These are phyloP conservation scores for Dipus sagitta DNA, from an alignment of 2,797 vertebrate species.

Conservation along the genomic window DNA sequence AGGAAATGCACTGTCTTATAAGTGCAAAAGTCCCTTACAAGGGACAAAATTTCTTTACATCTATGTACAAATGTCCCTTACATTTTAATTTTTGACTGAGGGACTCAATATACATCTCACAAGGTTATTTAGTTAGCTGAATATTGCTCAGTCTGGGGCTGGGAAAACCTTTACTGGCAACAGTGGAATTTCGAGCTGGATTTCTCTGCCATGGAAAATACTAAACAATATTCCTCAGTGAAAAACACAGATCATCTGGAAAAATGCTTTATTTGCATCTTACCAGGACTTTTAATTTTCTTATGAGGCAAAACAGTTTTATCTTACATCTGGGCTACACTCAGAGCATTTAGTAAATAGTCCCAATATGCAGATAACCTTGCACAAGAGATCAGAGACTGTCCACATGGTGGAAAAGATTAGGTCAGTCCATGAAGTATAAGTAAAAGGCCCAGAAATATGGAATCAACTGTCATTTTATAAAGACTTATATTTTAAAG, in stretches of 20 bases:
- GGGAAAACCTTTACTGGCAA: conserved; percentile 69
- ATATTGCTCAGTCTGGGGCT: neutral
- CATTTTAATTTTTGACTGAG: conserved; percentile 46
- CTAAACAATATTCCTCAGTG: conserved; percentile 14
- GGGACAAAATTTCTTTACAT: neutral
- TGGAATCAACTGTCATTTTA: neutral
- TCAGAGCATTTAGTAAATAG: conserved; percentile 36
- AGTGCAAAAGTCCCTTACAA: neutral
- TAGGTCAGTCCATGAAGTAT: neutral
- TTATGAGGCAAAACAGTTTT: conserved; percentile 45
- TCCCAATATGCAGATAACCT: neutral
- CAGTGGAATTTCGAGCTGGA: conserved; percentile 61
- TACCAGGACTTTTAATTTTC: conserved; percentile 42
- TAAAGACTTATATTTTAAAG: conserved; percentile 12
- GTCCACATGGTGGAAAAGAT: neutral
- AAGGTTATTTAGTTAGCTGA: neutral
- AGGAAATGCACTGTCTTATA: conserved; percentile 73
- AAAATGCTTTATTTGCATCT: conserved; percentile 65
- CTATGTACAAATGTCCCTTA: conserved; percentile 47
- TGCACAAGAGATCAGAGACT: conserved; percentile 13
- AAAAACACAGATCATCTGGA: conserved; percentile 67
- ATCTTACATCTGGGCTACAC: neutral
- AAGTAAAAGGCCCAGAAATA: conserved; percentile 47
- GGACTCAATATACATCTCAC: neutral
- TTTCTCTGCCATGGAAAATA: conserved; percentile 65